Conservation (phyloP, 2,113 vertebrate species). For the Eidolon helvum region DNA sequence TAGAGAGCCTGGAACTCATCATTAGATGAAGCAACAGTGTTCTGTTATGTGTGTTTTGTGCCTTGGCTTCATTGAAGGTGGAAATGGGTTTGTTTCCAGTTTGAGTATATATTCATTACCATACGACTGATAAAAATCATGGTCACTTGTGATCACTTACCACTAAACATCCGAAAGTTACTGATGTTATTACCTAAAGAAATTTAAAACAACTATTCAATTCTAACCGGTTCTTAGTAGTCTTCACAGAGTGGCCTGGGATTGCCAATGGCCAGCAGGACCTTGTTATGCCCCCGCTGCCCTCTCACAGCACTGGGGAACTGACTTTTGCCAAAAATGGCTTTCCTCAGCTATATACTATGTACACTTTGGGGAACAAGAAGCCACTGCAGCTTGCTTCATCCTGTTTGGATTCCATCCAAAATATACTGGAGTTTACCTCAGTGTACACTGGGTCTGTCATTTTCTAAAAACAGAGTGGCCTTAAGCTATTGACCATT, state of each 20-base stretch:
- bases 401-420: neutral
- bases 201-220: neutral
- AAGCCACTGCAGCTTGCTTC: neutral
- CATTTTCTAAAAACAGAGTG: slow-evolving; percentile 15
- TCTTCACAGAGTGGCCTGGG: neutral
- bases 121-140: neutral
- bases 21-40: neutral
- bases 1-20: neutral
- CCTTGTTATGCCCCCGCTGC: neutral
- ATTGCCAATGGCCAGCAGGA: neutral
- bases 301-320: neutral
- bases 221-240: neutral
- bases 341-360: neutral
- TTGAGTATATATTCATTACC: neutral
- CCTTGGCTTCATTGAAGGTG: neutral
- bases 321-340: neutral
- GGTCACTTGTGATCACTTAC: neutral
- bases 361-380: neutral
- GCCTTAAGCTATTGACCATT: neutral
- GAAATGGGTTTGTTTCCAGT: neutral
- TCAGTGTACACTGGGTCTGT: neutral
- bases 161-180: neutral
- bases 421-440: neutral
- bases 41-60: neutral
- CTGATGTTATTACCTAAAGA: neutral